Base-by-base conservation (phyloP, 2,797 vertebrate species). In the Molothrus ater region DNA sequence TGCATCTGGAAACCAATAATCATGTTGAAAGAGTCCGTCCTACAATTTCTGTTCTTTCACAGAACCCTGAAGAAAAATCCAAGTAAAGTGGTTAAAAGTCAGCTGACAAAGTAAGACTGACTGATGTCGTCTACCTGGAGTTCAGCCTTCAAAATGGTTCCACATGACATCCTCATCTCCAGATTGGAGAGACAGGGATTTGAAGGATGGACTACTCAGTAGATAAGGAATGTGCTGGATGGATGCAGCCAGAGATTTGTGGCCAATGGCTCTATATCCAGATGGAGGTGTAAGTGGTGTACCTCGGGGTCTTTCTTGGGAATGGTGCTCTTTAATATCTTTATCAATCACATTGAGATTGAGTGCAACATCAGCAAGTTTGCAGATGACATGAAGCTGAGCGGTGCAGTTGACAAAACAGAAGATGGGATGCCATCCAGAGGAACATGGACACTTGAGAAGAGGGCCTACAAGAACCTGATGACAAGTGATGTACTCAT, bases 271-370 rank as follows among this genome's bases (percentile, higher is more conserved):
- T 53, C 17, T 22, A 18, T 21, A 25, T 40, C 29, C 20, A 53
- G n/a, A 73, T 4, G 15, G 29, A 60, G 17, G 4, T 12, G 34
- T 22, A 36, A 60, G 28, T 19, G 20, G 9, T 20, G 7, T 64
- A 15, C 8, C 12, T 42, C 0, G 0, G 6, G 10, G 4, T 51
- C 38, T 40, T 66, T 66, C n/a, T n/a, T 47, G 76, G 24, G 17
- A 59, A 53, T 31, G 9, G 4, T 11, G 14, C 5, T 73, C 19
- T 60, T 66, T 34, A 73, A 22, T 34, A 21, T 14, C 8, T 87
- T 45, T 38, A 59, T 38, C 31, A 47, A 18, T 34, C 45, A 26
- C 24, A 59, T 7, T 38, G 42, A n/a, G 34, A 48, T 25, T 40
- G 53, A 66, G 45, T 28, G 36, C 26, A 50, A 42, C 32, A 40